phyloP scores from a whole-genome alignment of 2,888 invertebrate genomes.

The Athetis lepigone region DNA sequence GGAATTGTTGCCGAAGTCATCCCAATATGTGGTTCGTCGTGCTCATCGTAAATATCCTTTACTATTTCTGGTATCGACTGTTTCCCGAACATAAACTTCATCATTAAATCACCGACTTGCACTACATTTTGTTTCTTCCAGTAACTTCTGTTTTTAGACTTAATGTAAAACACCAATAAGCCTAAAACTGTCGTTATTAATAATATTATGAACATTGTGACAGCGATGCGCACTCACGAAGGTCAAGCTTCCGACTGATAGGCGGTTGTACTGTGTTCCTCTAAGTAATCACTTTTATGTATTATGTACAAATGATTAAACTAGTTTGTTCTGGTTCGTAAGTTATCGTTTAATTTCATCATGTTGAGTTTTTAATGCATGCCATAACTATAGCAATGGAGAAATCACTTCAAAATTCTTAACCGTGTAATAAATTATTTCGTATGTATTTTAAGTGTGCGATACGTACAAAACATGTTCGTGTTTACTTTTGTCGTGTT shows the following conservation, averaged over 20 bases:
- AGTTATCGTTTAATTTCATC: constrained; percentile 11
- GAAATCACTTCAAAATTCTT: too few species aligned
- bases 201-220: constrained; percentile 50
- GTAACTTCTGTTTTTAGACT: constrained; percentile 66
- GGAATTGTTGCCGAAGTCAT: constrained; percentile 69
- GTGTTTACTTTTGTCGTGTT: too few species aligned
- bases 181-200: constrained; percentile 59
- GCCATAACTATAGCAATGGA: too few species aligned
- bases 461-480: too few species aligned
- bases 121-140: constrained; percentile 76
- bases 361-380: too few species aligned
- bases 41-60: constrained; percentile 73
- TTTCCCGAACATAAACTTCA: constrained; percentile 72
- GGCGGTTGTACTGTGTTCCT: not conserved
- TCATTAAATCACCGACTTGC: constrained; percentile 66
- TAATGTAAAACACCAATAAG: constrained; percentile 52
- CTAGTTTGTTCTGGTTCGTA: constrained; percentile 6
- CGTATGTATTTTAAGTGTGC: too few species aligned
- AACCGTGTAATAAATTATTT: too few species aligned
- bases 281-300: constrained; percentile 10
- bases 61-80: constrained; percentile 74
- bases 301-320: constrained; percentile 2
- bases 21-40: constrained; percentile 71
- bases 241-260: constrained; percentile 27
- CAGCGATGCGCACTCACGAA: constrained; percentile 9